Base-by-base conservation (phyloP, 1,140 invertebrate genomes). In the Conopomorpha cramerella region DNA sequence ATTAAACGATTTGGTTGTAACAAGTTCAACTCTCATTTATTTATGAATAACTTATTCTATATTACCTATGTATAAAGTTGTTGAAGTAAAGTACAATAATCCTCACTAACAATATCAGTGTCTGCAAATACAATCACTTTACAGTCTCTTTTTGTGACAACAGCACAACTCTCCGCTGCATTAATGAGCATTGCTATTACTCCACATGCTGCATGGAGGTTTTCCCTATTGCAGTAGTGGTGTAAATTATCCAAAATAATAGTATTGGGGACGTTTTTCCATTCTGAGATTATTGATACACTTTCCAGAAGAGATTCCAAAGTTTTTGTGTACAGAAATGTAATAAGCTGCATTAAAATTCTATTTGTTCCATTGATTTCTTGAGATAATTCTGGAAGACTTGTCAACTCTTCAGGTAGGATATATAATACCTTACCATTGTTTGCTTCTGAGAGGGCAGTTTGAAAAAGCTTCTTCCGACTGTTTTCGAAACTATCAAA, bases 261-360 rank as follows among this genome's bases (percentile, higher is more conserved):
- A 19, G 57, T 57, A 30, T 40, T 49, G n/a, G 70, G 70, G n/a
- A 74, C 35, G 45, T 51, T 64, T 49, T 72, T 47, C 70, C 70
- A 72, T 38, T 57, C 43, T 8, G 56, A 54, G 34, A 74, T 39
- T 13, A 46, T 48, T 23, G 52, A 41, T 33, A 70, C 32, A 45
- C 50, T 64, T 46, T 72, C 67, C 29, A 72, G 40, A 3, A 74
- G 43, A 29, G 55, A 43, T 18, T 61, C 30, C 27, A 57, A 35
- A 34, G 40, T 58, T 30, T 53, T 51, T 31, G 51, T 51, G 51
- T 74, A 74, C 1, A 74, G 30, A 38, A 74, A 74, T 43, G 50
- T 70, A 11, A 74, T 62, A 63, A 74, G 65, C 54, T 71, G 71
- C 49, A 74, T 63, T 31, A 62, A 70, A 51, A 67, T 49, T 40